Conservation (phyloP, 2,113 vertebrate species). For the Ibidorhyncha struthersii region DNA sequence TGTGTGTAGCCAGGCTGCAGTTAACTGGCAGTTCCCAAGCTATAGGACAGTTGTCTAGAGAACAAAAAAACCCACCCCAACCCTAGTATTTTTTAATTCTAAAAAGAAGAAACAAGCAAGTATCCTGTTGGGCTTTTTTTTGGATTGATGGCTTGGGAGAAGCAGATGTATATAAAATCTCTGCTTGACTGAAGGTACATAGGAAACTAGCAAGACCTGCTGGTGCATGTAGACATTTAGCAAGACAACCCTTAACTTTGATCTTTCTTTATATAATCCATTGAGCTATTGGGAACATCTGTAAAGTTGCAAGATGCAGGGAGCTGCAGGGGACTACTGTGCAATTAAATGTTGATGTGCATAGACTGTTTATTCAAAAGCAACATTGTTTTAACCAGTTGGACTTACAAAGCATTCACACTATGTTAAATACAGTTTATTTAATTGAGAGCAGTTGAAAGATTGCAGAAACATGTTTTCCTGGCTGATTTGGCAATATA, state of each 20-base stretch:
- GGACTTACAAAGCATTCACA: background rate
- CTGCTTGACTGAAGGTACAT: background rate
- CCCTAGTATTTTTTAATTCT: background rate
- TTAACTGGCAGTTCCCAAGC: background rate
- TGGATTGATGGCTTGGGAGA: background rate
- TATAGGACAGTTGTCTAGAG: background rate
- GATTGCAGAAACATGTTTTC: background rate
- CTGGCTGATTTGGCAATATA: background rate
- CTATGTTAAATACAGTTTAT: background rate
- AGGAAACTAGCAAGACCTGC: background rate
- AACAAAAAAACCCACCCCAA: background rate
- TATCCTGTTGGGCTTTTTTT: background rate
- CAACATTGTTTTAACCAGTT: background rate
- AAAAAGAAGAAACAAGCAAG: background rate
- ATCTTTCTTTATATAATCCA: background rate
- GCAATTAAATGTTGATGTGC: background rate
- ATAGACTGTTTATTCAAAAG: background rate
- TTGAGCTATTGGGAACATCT: background rate
- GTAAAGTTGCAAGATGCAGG: background rate
- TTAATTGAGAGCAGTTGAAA: background rate
- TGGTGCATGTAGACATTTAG: background rate
- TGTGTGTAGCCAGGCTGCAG: background rate
- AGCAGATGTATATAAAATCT: background rate
- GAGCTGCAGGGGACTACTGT: background rate
- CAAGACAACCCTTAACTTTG: background rate